Evolutionary conservation across 2,113 vertebrate genomes (phyloP).

Genomic region (Cavia aperea): DNA sequence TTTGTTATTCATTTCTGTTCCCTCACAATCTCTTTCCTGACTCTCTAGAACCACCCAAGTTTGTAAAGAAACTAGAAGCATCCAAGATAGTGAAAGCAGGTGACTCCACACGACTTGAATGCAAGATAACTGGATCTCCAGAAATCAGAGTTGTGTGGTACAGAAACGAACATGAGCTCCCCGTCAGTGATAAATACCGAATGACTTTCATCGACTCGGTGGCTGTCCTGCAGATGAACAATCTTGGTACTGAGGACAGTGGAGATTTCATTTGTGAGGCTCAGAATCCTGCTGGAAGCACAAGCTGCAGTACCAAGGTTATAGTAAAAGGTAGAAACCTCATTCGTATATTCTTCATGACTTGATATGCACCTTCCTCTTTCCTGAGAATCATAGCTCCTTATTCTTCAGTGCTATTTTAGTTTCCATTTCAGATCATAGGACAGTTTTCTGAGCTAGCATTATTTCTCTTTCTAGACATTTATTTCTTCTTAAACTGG

Average conservation of each 20-base stretch:
- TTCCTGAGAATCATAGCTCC: neutral
- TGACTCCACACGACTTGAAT: constrained; percentile 87
- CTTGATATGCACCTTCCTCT: neutral
- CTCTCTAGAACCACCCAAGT: constrained; percentile 94
- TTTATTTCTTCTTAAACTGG: constrained; percentile 1
- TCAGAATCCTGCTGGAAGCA: constrained; percentile 92
- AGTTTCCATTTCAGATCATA: neutral
- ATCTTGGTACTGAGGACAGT: constrained; percentile 82
- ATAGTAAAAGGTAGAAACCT: constrained; percentile 91
- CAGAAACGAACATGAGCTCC: constrained; percentile 90
- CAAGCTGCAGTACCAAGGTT: constrained; percentile 93
- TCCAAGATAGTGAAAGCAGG: constrained; percentile 89
- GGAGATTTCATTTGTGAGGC: constrained; percentile 97
- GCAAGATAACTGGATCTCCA: constrained; percentile 91
- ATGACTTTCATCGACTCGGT: constrained; percentile 89
- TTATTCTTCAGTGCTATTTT: neutral
- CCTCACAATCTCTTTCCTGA: constrained; percentile 71
- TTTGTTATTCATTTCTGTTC: neutral
- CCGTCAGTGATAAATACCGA: constrained; percentile 83
- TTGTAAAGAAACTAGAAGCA: constrained; percentile 91
- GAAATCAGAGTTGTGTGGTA: constrained; percentile 92
- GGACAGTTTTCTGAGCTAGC: neutral
- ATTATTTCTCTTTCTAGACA: neutral
- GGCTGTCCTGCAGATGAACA: constrained; percentile 88
- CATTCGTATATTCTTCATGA: neutral